Conservation (phyloP, 2,888 invertebrate genomes). For the Anoplius nigerrimus region DNA sequence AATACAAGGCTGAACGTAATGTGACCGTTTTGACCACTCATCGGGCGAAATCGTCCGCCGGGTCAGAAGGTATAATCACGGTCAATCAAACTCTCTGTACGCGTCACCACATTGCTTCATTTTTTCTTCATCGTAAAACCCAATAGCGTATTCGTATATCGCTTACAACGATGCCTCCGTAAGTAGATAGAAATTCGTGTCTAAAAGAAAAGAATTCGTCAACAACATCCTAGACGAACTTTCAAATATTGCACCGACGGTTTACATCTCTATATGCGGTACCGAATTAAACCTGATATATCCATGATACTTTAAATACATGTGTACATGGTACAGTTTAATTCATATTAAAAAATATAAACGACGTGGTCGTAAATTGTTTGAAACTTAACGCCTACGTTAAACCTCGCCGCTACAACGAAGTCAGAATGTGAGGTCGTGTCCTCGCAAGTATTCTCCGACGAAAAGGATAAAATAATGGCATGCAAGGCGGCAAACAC, state of each 20-base stretch:
- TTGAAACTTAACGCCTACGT: not conserved
- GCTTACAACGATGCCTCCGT: not conserved
- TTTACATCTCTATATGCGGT: too few relatives aligned
- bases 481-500: constrained; percentile 17
- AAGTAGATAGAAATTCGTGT: not conserved
- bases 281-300: too few relatives aligned
- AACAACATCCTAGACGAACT: not conserved
- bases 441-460: not conserved
- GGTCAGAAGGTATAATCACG: not conserved
- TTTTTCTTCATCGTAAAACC: too few relatives aligned
- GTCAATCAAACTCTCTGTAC: not conserved
- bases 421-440: not conserved
- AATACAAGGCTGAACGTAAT: constrained; percentile 59
- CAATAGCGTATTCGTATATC: constrained; percentile 11
- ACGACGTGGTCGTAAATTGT: not conserved
- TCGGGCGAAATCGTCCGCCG: constrained; percentile 30
- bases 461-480: not conserved
- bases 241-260: too few relatives aligned
- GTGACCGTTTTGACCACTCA: constrained; percentile 40
- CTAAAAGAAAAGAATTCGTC: not conserved
- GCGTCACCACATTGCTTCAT: constrained; percentile 1
- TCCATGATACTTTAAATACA: too few relatives aligned
- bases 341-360: not conserved
- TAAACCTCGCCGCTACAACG: not conserved
- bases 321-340: too few relatives aligned